Evolutionary conservation across 30 jellyfish, hydroid and myxozoan genomes (phyloP), one percentile per base, ranked within the genome.

Genomic region (Pelagia noctiluca): DNA sequence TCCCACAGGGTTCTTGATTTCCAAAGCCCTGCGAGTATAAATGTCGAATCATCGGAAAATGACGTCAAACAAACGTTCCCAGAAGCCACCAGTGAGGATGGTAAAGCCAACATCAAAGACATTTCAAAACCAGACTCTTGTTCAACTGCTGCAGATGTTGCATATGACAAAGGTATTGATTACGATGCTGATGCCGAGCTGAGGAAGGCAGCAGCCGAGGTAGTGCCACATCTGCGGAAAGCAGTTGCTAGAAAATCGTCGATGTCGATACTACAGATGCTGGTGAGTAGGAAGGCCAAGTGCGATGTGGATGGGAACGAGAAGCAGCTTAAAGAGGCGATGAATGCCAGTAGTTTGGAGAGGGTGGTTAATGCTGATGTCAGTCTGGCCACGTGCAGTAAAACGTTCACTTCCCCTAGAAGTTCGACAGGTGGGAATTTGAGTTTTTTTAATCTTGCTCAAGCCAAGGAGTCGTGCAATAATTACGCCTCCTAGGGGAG

Each of bases 381-480:
- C 38, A 63, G 49, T 18, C 64, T n/a, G 42, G 36, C 87, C 24
- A 21, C 50, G 13, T 30, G 34, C 1, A 31, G 67, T 52, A 88
- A 88, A 63, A 71, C 78, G 19, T 88, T 88, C 69, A 75, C 96
- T 13, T 88, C 96, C 24, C 96, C 96, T 18, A 71, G 96, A 50
- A 88, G 96, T 37, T 88, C 96, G 19, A 88, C 96, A 12, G 96
- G 96, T 88, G 35, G 35, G 95, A 2, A 36, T 0, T 1, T 11
- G 31, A 23, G 36, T 28, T 28, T 25, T 34, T n/a, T n/a, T n/a
- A n/a, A n/a, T n/a, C n/a, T 3, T 3, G 36, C 2, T 63, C 5
- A 7, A 12, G 24, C 72, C 24, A 7, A 57, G 28, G 61, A 47
- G 11, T 47, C 19, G 61, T 47, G 19, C 19, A 47, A 19, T 47